phyloP scores from a whole-genome alignment of 2,888 invertebrate species.

The Cerastis rubricosa region DNA sequence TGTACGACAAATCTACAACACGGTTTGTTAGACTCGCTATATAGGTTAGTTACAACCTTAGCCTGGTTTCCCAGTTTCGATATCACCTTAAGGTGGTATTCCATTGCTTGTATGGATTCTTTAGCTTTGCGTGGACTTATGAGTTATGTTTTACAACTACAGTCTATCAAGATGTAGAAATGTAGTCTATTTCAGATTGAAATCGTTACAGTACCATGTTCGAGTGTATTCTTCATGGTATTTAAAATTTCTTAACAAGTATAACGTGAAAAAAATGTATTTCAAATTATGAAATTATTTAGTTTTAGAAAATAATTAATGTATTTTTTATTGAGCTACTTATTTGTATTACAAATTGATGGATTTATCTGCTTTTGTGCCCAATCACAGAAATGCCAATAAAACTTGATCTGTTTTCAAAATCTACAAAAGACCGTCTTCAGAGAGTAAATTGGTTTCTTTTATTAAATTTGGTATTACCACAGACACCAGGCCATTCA shows the following conservation, averaged over 20 bases:
- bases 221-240: neutral
- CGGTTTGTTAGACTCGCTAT: constrained; percentile 51
- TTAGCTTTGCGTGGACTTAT: neutral
- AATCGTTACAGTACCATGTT: neutral
- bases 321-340: too few relatives aligned
- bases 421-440: constrained; percentile 24
- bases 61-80: constrained; percentile 44
- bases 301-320: too few relatives aligned
- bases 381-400: neutral
- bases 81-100: constrained; percentile 20
- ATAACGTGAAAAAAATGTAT: neutral
- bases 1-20: constrained; percentile 48
- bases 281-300: constrained; percentile 2
- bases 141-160: neutral
- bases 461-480: constrained; percentile 39
- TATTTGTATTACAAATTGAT: too few relatives aligned
- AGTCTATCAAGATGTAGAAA: too few relatives aligned
- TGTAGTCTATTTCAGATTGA: neutral
- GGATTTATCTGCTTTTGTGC: neutral
- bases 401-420: constrained; percentile 36
- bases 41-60: constrained; percentile 43
- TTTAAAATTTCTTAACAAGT: neutral
- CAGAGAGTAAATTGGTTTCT: constrained; percentile 34
- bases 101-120: constrained; percentile 26
- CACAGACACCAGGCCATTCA: constrained; percentile 4